Base-by-base conservation (phyloP, 1,140 invertebrate genomes). In the Orchesella cincta region DNA sequence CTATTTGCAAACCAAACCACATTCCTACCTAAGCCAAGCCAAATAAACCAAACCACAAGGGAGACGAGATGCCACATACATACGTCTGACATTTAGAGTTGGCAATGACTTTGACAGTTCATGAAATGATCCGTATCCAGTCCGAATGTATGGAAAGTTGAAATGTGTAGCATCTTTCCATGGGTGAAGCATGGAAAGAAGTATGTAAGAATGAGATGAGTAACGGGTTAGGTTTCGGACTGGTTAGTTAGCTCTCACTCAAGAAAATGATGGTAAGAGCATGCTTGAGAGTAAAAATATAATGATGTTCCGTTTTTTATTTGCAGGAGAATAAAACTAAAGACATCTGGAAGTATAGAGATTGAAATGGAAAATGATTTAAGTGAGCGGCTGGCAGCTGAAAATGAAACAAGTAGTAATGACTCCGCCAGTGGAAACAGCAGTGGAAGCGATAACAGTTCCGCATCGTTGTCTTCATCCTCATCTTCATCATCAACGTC, bases 271-370 rank as follows among this genome's bases (percentile, higher is more conserved):
- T n/a, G n/a, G n/a, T n/a, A n/a, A n/a, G n/a, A n/a, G n/a, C n/a
- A n/a, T n/a, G n/a, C n/a, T n/a, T n/a, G n/a, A n/a, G n/a, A n/a
- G n/a, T n/a, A n/a, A n/a, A n/a, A n/a, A n/a, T n/a, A n/a, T n/a
- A n/a, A n/a, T n/a, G n/a, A n/a, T n/a, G n/a, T n/a, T n/a, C n/a
- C n/a, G 39, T 12, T 12, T 46, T 57, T 76, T 70, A 71, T 76
- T 74, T 80, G 31, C 74, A 86, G 86, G 36, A 73, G 79, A 54
- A 83, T 87, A 34, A 84, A 84, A 64, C 78, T 87, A 5, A 83
- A 84, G 73, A 83, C 85, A 31, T 84, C 85, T 73, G 84, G 86
- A 35, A 85, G 85, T 79, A 84, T 88, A 64, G 85, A 87, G 76
- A 84, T 88, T 36, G 79, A 82, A 67, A 81, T 81, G 62, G 87